Percentiles rank a stretch among this genome's conserved stretches.
Evolutionary conservation across 2,797 vertebrate genomes (phyloP).

Genomic region (Prunella strophiata): DNA sequence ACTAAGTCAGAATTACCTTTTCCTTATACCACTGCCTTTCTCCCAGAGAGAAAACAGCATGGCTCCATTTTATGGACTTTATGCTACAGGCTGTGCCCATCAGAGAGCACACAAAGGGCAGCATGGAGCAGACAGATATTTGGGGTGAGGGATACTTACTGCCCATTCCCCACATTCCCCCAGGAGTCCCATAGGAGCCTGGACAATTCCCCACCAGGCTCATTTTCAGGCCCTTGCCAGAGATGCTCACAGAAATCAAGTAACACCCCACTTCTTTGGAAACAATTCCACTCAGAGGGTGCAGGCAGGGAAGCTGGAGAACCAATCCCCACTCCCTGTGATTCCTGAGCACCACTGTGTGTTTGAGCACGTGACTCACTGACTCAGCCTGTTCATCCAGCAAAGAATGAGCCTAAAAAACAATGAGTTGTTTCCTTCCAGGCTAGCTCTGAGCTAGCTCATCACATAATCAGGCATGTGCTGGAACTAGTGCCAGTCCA

Average conservation of each 20-base stretch:
- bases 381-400: slow-evolving; percentile 19
- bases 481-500: background rate
- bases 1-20: background rate
- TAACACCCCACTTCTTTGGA: background rate
- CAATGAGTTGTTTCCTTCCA: background rate
- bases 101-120: background rate
- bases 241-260: background rate
- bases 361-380: background rate
- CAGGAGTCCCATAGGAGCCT: accelerated
- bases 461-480: background rate
- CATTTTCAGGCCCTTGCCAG: background rate
- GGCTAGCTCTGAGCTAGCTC: background rate
- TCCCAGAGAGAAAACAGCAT: background rate
- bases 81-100: background rate
- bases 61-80: background rate
- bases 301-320: background rate
- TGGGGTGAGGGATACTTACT: background rate
- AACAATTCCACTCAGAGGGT: background rate
- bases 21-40: background rate
- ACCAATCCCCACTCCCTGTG: background rate
- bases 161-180: background rate
- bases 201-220: background rate
- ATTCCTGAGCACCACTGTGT: background rate
- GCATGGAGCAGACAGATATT: background rate
- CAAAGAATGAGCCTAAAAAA: background rate